These are phyloP conservation scores for Scolopax bukidnonensis DNA, from an alignment of 2,797 vertebrate genomes.

Conservation along the genomic window DNA sequence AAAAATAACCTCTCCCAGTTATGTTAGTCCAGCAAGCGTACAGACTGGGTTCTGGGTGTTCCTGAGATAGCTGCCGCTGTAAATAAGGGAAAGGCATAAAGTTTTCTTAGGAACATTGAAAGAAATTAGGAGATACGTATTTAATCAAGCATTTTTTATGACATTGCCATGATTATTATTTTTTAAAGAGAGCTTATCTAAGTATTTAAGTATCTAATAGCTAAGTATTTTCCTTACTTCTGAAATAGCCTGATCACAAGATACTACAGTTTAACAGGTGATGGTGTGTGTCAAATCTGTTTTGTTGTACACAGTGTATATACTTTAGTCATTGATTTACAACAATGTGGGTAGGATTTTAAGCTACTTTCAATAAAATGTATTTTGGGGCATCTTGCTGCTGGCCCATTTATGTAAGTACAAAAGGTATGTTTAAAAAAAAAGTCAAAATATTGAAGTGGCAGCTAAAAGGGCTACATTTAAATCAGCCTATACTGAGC, in stretches of 20 bases:
- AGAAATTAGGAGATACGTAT: neutral
- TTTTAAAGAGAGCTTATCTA: neutral
- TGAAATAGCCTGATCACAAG: neutral
- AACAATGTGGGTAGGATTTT: neutral
- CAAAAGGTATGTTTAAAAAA: neutral
- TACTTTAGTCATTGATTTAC: neutral
- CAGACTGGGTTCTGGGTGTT: neutral
- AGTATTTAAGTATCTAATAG: neutral
- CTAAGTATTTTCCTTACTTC: neutral
- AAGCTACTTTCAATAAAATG: neutral
- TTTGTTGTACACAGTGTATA: neutral
- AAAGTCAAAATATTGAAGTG: neutral
- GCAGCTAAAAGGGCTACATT: neutral
- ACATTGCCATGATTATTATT: neutral
- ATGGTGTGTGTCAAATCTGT: neutral
- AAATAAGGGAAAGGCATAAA: neutral
- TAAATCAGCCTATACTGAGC: conserved; percentile 1
- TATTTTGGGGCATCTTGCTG: neutral
- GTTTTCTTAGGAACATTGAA: neutral
- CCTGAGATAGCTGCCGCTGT: neutral
- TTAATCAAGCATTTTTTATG: neutral
- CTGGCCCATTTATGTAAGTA: neutral
- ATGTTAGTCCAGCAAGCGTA: neutral
- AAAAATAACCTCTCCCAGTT: neutral
- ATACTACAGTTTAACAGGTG: neutral